Percentiles rank a stretch among this genome's conserved stretches.
Conservation (phyloP, 2,113 vertebrate genomes). For the Aspidoscelis tigris region DNA sequence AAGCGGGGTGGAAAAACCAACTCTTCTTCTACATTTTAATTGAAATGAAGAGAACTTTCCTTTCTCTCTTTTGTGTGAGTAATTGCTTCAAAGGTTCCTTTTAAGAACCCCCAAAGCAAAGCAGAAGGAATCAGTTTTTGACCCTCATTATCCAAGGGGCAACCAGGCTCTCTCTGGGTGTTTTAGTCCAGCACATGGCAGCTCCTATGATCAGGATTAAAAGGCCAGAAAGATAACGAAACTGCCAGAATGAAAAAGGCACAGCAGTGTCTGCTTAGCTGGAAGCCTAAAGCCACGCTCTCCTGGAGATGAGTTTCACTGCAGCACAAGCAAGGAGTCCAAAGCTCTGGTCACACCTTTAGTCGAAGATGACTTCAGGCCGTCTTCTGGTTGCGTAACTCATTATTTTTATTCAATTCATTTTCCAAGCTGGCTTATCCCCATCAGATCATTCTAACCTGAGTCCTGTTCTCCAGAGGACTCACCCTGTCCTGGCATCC, state of each 20-base stretch:
- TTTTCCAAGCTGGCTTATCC: too few species aligned
- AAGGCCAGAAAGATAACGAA: not conserved
- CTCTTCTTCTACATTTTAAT: not conserved
- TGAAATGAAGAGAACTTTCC: not conserved
- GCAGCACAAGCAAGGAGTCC: too few species aligned
- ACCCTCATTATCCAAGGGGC: slow-evolving; percentile 25
- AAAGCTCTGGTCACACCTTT: too few species aligned
- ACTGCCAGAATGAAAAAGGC: not conserved
- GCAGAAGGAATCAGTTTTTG: not conserved
- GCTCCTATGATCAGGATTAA: slow-evolving; percentile 18
- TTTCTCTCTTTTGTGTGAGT: not conserved
- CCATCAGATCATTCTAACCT: too few species aligned
- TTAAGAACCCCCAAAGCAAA: not conserved
- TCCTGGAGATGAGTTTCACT: too few species aligned
- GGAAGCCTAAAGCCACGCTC: not conserved
- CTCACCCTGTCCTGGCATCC: too few species aligned
- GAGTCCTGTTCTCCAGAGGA: too few species aligned
- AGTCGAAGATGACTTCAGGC: too few species aligned
- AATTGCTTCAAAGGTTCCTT: slow-evolving; percentile 21
- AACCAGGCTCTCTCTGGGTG: not conserved
- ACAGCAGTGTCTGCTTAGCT: not conserved
- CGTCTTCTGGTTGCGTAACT: too few species aligned
- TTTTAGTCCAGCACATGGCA: not conserved
- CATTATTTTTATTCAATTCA: too few species aligned
- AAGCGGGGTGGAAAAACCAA: too few species aligned